Conservation (phyloP, 2,888 invertebrate species). For the Mythimna pallens region DNA sequence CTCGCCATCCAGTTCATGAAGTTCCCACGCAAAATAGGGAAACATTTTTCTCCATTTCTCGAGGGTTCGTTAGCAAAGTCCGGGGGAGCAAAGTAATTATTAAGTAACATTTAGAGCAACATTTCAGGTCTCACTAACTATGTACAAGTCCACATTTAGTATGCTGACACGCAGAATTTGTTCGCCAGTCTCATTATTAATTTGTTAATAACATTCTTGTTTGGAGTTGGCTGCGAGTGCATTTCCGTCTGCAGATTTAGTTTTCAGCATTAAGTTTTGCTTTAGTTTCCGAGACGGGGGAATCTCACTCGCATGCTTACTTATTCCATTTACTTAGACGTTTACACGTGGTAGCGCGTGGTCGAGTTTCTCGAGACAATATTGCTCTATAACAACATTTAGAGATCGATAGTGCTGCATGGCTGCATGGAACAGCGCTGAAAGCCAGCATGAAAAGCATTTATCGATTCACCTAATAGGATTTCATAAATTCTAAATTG, state of each 20-base stretch:
- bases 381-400: constrained; percentile 56
- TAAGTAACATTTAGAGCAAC: constrained; percentile 61
- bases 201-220: constrained; percentile 67
- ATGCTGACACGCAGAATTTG: constrained; percentile 60
- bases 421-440: constrained; percentile 27
- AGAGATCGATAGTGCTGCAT: constrained; percentile 38
- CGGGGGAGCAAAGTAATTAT: constrained; percentile 51
- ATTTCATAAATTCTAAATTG: constrained; percentile 60
- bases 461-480: constrained; percentile 59
- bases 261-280: constrained; percentile 70
- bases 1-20: constrained; percentile 21
- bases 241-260: constrained; percentile 72
- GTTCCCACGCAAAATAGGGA: constrained; percentile 29
- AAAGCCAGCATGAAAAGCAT: constrained; percentile 50
- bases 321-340: constrained; percentile 67
- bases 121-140: constrained; percentile 51
- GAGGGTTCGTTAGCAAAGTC: constrained; percentile 51
- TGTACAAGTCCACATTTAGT: constrained; percentile 51
- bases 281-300: constrained; percentile 68
- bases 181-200: constrained; percentile 61
- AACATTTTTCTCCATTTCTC: constrained; percentile 53
- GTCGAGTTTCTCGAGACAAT: constrained; percentile 65
- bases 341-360: constrained; percentile 64
- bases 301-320: constrained; percentile 69
- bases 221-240: constrained; percentile 68